Conservation (phyloP, 2,797 vertebrate species). For the Antennarius maculatus region DNA sequence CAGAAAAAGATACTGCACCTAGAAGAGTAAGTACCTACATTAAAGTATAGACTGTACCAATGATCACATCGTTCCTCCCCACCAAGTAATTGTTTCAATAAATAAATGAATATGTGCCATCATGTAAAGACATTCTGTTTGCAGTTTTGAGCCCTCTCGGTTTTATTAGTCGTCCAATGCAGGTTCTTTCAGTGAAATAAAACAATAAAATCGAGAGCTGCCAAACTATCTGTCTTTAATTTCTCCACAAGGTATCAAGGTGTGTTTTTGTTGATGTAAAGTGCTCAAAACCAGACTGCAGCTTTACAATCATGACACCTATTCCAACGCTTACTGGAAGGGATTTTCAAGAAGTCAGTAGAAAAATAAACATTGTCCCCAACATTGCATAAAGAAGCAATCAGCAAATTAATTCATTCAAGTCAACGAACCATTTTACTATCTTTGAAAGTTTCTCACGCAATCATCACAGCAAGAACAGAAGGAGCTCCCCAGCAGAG, state of each 20-base stretch:
- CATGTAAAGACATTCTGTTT: slow-evolving; percentile 68
- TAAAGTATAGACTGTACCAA: slow-evolving; percentile 77
- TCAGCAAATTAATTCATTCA: slow-evolving; percentile 82
- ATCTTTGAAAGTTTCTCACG: slow-evolving; percentile 66
- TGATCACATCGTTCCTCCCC: slow-evolving; percentile 70
- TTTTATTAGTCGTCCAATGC: slow-evolving; percentile 19
- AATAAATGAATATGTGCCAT: slow-evolving; percentile 80
- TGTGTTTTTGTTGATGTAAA: slow-evolving; percentile 22
- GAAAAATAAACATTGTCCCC: slow-evolving; percentile 87
- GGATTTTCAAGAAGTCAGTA: slow-evolving; percentile 79
- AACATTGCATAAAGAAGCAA: slow-evolving; percentile 87
- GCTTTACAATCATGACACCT: slow-evolving; percentile 66
- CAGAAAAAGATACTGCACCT: slow-evolving; percentile 67
- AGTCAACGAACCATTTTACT: slow-evolving; percentile 70
- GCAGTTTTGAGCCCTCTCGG: slow-evolving; percentile 64
- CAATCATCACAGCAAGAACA: slow-evolving; percentile 75
- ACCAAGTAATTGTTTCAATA: slow-evolving; percentile 78
- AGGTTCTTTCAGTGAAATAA: slow-evolving; percentile 35
- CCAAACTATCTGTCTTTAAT: slow-evolving; percentile 27
- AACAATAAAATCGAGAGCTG: slow-evolving; percentile 49
- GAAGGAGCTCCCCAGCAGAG: slow-evolving; percentile 60
- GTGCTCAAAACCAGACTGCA: slow-evolving; percentile 64
- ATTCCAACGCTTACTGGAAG: slow-evolving; percentile 76
- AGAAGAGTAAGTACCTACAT: slow-evolving; percentile 56
- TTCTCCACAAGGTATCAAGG: slow-evolving; percentile 3